phyloP scores from a whole-genome alignment of 1,140 invertebrate genomes.

The Ceratosolen fusciceps region DNA sequence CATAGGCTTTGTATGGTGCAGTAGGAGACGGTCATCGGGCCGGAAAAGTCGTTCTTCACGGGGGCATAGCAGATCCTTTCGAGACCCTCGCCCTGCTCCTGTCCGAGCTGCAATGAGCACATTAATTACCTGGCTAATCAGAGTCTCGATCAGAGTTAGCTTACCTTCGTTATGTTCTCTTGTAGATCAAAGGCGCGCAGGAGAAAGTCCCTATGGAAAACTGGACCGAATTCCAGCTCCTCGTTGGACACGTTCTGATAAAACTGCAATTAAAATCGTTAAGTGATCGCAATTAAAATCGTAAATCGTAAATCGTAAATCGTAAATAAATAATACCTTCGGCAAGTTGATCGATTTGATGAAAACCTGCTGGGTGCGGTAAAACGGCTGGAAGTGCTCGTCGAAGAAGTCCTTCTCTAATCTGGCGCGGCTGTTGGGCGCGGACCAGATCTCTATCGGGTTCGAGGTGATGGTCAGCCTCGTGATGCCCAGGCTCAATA shows the following conservation, averaged over 20 bases:
- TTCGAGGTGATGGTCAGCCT: conserved; percentile 86
- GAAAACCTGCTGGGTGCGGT: conserved; percentile 91
- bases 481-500: conserved; percentile 77
- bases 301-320: not conserved
- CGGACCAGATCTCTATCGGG: conserved; percentile 97
- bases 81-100: conserved; percentile 71
- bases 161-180: conserved; percentile 79
- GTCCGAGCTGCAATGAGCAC: conserved; percentile 62
- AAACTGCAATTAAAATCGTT: conserved; percentile 43
- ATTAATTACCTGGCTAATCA: not conserved
- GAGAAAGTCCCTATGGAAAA: conserved; percentile 89
- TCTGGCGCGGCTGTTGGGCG: conserved; percentile 86
- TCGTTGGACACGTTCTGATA: conserved; percentile 58
- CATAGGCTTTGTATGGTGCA: conserved; percentile 92
- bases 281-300: not conserved
- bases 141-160: conserved; percentile 18
- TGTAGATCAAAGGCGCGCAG: conserved; percentile 82
- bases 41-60: conserved; percentile 74
- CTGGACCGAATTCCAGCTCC: conserved; percentile 77
- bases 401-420: conserved; percentile 93
- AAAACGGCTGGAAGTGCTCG: conserved; percentile 94
- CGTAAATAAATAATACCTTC: conserved; percentile 23
- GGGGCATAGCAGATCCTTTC: conserved; percentile 92
- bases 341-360: conserved; percentile 73
- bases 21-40: conserved; percentile 71